These are phyloP conservation scores for Eremobia ochroleuca DNA, from an alignment of 2,888 invertebrate genomes.

Conservation along the genomic window DNA sequence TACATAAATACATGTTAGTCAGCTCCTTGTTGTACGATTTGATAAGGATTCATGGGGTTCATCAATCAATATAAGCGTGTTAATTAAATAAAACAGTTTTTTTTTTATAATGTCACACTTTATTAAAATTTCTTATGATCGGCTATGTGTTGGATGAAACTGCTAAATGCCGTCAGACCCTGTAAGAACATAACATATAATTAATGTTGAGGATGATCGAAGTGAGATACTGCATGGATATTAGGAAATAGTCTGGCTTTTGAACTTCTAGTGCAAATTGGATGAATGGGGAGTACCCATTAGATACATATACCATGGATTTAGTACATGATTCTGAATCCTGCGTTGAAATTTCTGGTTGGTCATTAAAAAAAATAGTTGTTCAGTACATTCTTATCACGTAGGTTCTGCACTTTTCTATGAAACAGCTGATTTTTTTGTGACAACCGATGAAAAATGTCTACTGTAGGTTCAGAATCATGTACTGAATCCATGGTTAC, in stretches of 20 bases:
- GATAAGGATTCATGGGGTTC: not conserved
- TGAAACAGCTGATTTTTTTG: no score
- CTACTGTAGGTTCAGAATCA: no score
- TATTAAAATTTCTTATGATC: not conserved
- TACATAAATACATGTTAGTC: not conserved
- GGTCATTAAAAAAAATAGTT: not conserved
- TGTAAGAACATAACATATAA: conserved; percentile 18
- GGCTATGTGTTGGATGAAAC: not conserved
- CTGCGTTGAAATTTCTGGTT: not conserved
- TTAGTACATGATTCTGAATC: not conserved
- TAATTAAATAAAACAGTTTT: not conserved
- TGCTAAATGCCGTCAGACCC: conserved; percentile 3
- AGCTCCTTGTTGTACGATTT: not conserved
- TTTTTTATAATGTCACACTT: not conserved
- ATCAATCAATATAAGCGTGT: not conserved
- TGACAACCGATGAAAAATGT: no score
- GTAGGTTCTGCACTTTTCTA: not conserved
- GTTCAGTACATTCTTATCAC: not conserved
- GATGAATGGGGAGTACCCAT: not conserved
- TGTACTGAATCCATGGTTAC: not conserved
- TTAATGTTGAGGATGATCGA: not conserved
- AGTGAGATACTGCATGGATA: not conserved
- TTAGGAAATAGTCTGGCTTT: not conserved
- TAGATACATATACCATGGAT: no score
- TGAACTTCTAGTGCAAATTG: not conserved